phyloP scores from a whole-genome alignment of 53 echinoderm and acorn worm genomes.

The Echinometra lucunter region DNA sequence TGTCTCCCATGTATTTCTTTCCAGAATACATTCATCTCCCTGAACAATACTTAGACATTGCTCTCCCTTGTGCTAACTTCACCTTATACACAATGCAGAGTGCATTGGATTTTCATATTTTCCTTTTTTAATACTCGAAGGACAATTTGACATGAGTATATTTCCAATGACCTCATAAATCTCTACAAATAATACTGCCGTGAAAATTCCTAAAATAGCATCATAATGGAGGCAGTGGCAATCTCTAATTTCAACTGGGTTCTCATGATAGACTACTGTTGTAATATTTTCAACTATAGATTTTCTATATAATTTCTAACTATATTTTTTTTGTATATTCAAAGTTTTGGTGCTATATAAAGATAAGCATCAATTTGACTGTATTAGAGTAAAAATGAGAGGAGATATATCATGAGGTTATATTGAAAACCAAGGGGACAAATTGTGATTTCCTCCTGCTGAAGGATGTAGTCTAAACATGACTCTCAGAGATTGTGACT shows the following conservation, averaged over 20 bases:
- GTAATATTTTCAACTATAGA: neutral
- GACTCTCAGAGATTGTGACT: no score
- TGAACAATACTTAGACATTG: no score
- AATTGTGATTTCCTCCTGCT: no score
- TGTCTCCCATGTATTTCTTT: no score
- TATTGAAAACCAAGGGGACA: no score
- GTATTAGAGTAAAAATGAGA: neutral
- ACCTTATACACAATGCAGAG: neutral
- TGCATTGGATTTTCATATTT: neutral
- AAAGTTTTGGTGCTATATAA: neutral
- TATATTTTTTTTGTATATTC: neutral
- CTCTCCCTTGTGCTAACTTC: neutral
- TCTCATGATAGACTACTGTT: neutral
- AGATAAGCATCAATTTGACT: neutral
- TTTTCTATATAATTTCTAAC: neutral
- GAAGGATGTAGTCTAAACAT: no score
- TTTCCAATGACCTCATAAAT: conserved; percentile 50
- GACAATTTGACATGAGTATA: conserved; percentile 4
- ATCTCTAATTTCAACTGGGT: conserved; percentile 5
- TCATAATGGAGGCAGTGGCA: neutral
- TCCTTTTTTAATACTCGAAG: neutral
- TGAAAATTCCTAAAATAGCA: conserved; percentile 41
- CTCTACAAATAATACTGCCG: conserved; percentile 45
- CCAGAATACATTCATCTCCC: no score
- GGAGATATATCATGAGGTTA: no score